Percentiles rank a stretch among this genome's conserved stretches.
phyloP scores from a whole-genome alignment of 2,797 vertebrate genomes.

The Gorsachius magnificus region DNA sequence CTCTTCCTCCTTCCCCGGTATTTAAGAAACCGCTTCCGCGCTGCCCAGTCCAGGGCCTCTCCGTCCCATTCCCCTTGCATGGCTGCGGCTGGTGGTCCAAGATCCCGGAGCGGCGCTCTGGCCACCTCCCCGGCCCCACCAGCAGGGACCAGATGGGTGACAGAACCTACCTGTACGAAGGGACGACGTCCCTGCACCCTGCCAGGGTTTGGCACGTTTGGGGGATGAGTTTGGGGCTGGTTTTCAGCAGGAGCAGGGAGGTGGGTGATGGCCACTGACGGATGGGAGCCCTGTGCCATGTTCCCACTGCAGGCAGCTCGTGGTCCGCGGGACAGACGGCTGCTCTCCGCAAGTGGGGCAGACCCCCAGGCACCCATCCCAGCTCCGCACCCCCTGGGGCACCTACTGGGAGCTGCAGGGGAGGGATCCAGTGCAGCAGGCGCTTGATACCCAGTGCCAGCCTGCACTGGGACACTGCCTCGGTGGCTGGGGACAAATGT shows the following conservation, averaged over 20 bases:
- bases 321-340: accelerated
- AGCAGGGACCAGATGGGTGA: not conserved
- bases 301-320: not conserved
- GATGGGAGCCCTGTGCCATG: not conserved
- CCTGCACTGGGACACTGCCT: not conserved
- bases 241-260: not conserved
- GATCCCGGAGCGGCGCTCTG: not conserved
- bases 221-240: not conserved
- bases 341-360: not conserved
- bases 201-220: not conserved
- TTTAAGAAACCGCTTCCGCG: slow-evolving; percentile 13
- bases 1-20: slow-evolving; percentile 54
- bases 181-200: accelerated
- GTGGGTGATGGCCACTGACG: not conserved
- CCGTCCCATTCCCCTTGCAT: not conserved
- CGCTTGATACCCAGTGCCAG: accelerated
- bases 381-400: not conserved
- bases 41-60: not conserved
- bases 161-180: accelerated
- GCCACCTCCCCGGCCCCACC: not conserved
- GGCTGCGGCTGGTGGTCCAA: not conserved
- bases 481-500: accelerated
- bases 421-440: not conserved
- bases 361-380: not conserved
- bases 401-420: not conserved